Evolutionary conservation across 2,888 invertebrate species (phyloP).

Genomic region (Caenorhabditis sp.): DNA sequence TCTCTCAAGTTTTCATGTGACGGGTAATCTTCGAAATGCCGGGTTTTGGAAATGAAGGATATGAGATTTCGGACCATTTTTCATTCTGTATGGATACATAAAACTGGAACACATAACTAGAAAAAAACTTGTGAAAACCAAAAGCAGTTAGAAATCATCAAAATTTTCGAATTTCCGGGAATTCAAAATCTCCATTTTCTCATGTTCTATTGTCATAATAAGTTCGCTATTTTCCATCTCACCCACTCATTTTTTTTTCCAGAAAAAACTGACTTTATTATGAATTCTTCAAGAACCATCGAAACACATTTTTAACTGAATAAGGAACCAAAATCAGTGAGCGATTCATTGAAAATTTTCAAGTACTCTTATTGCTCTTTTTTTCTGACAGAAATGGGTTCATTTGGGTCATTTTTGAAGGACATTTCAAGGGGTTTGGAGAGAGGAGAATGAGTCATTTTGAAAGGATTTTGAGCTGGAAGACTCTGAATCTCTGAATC

Average conservation of each 20-base stretch:
- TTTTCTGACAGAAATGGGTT: neutral
- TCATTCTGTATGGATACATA: no score
- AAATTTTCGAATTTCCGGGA: no score
- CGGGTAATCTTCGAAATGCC: neutral
- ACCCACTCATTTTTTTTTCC: no score
- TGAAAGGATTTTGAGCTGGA: neutral
- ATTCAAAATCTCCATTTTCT: no score
- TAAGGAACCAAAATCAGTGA: neutral
- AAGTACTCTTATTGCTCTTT: neutral
- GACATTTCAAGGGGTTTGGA: neutral
- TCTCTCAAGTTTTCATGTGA: neutral
- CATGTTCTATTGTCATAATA: no score
- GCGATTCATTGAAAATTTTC: neutral
- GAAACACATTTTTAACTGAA: neutral
- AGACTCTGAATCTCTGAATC: neutral
- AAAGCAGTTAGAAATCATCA: no score
- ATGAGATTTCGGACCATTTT: no score
- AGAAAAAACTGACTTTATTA: no score
- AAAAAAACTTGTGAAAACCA: neutral
- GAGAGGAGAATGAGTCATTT: constrained; percentile 7
- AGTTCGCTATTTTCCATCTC: no score
- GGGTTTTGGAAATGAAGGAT: neutral
- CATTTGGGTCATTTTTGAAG: constrained; percentile 17
- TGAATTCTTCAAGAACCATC: neutral
- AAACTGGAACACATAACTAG: no score